phyloP scores from a whole-genome alignment of 2,797 vertebrate species.

The Merluccius polli region DNA sequence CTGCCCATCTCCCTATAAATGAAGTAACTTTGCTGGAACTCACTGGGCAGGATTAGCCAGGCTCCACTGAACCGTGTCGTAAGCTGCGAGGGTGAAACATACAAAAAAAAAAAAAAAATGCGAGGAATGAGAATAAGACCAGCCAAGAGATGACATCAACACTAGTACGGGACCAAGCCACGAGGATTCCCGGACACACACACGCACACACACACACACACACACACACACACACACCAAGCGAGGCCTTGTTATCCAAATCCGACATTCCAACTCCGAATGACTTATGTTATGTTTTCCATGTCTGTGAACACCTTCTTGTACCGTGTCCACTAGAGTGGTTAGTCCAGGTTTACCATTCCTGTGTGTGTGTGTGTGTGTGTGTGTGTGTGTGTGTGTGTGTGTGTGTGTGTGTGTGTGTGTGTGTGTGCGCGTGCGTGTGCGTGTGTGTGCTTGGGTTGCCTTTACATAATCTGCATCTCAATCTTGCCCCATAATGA shows the following conservation, averaged over 20 bases:
- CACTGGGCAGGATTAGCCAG: slow-evolving; percentile 67
- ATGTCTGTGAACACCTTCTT: slow-evolving; percentile 8
- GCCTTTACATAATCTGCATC: slow-evolving; percentile 35
- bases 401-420: too few relatives aligned
- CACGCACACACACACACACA: too few relatives aligned
- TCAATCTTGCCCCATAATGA: slow-evolving; percentile 51
- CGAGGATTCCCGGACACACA: slow-evolving; percentile 38
- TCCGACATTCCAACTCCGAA: slow-evolving; percentile 36
- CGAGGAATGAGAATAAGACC: slow-evolving; percentile 42
- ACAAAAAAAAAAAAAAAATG: slow-evolving; percentile 40
- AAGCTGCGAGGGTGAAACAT: slow-evolving; percentile 51
- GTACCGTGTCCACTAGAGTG: slow-evolving; percentile 20
- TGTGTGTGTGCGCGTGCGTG: too few relatives aligned
- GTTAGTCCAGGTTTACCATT: too few relatives aligned
- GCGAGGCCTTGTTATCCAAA: slow-evolving; percentile 41
- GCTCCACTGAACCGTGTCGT: slow-evolving; percentile 71
- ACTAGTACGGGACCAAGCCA: slow-evolving; percentile 39
- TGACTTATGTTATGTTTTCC: not conserved
- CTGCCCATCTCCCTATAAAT: slow-evolving; percentile 61
- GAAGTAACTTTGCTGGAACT: slow-evolving; percentile 73
- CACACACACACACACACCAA: too few relatives aligned
- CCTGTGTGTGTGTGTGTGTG: too few relatives aligned
- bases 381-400: too few relatives aligned
- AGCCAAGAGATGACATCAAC: slow-evolving; percentile 64
- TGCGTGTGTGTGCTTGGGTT: not conserved